Evolutionary conservation across 37 sponge, comb jelly and placozoan genomes (phyloP).

Genomic region (Oopsacas minuta): DNA sequence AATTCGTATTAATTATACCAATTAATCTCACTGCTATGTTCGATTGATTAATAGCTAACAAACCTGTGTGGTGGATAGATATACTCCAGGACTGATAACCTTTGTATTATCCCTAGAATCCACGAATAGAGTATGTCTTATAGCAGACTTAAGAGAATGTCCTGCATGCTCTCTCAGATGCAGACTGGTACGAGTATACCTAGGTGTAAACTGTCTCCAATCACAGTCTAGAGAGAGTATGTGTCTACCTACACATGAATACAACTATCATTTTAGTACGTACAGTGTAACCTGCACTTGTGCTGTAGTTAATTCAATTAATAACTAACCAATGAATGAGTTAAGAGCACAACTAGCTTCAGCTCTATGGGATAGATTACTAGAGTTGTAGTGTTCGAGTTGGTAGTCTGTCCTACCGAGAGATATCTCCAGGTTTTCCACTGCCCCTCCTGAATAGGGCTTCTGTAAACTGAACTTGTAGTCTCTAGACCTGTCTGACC

Average conservation of each 20-base stretch:
- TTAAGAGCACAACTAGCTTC: background rate
- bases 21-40: no score
- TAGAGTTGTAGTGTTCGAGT: background rate
- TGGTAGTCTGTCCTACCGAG: background rate
- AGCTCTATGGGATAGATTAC: background rate
- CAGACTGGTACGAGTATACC: conserved; percentile 29
- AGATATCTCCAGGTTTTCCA: background rate
- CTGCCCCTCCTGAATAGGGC: background rate
- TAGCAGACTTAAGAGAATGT: conserved; percentile 56
- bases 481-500: background rate
- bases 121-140: conserved; percentile 23
- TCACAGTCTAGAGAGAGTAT: conserved; percentile 28
- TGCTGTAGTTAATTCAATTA: background rate
- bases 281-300: background rate
- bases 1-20: background rate
- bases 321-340: conserved; percentile 8
- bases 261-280: background rate
- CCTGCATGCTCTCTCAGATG: conserved; percentile 46
- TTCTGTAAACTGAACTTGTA: background rate
- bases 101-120: background rate
- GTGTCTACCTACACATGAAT: conserved; percentile 31
- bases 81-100: background rate
- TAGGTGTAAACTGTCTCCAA: conserved; percentile 55
- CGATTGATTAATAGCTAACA: no score
- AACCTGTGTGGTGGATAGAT: background rate